Evolutionary conservation across 2,888 invertebrate genomes (phyloP).

Genomic region (Drosophila gaucha): DNA sequence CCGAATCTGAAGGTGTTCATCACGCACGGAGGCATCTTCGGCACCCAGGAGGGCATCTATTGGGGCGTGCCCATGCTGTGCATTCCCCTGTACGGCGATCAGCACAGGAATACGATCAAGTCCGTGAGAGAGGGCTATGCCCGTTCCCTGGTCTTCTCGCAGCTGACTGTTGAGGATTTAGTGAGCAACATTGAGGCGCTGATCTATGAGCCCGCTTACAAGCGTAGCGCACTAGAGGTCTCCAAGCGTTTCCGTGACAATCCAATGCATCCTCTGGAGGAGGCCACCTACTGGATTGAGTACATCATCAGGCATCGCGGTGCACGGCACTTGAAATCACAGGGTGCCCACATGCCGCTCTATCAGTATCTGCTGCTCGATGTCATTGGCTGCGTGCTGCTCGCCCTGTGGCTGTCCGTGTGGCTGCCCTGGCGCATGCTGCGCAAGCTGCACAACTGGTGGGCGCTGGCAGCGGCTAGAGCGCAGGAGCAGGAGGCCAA

Average conservation of each 20-base stretch:
- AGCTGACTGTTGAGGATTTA: constrained; percentile 82
- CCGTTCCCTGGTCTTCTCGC: constrained; percentile 79
- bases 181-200: constrained; percentile 81
- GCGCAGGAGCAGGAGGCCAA: constrained; percentile 40
- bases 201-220: constrained; percentile 82
- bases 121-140: constrained; percentile 84
- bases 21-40: constrained; percentile 85
- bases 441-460: constrained; percentile 43
- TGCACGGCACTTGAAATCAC: constrained; percentile 83
- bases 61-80: constrained; percentile 85
- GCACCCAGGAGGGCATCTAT: constrained; percentile 84
- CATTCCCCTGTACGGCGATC: constrained; percentile 85
- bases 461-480: constrained; percentile 32
- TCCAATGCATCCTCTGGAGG: constrained; percentile 86
- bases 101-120: constrained; percentile 84
- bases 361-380: constrained; percentile 85
- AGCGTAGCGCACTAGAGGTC: constrained; percentile 84
- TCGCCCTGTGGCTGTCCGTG: constrained; percentile 55
- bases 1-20: constrained; percentile 85
- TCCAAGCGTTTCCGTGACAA: constrained; percentile 86
- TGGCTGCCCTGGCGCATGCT: constrained; percentile 73
- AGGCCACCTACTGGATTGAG: constrained; percentile 88
- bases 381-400: constrained; percentile 85
- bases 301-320: constrained; percentile 85
- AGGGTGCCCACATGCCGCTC: constrained; percentile 83